These are phyloP conservation scores for Piscicola geometra DNA, from an alignment of 2,888 invertebrate species.

Conservation along the genomic window DNA sequence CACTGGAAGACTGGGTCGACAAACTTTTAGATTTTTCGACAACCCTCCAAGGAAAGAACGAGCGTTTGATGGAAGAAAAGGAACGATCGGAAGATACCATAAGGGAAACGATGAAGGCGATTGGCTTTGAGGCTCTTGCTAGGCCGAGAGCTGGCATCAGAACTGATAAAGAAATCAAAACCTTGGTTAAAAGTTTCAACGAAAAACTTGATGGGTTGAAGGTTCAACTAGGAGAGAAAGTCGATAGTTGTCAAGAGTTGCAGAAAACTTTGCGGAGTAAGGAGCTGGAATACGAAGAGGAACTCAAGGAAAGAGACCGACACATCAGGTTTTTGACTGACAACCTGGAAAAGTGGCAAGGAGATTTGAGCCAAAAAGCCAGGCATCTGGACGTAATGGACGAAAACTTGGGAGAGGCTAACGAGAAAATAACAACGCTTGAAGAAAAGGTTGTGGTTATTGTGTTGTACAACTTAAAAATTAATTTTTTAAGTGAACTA, in stretches of 20 bases:
- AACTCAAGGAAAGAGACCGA: slow-evolving; percentile 33
- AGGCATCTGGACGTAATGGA: slow-evolving; percentile 24
- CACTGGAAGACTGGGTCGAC: slow-evolving; percentile 16
- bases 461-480: no score
- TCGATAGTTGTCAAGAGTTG: background rate
- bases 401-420: slow-evolving; percentile 22
- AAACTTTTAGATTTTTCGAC: slow-evolving; percentile 14
- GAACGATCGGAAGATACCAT: background rate
- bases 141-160: background rate
- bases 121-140: background rate
- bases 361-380: slow-evolving; percentile 12
- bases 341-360: slow-evolving; percentile 34
- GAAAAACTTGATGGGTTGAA: background rate
- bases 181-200: background rate
- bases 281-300: slow-evolving; percentile 4
- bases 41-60: background rate
- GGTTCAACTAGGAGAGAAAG: background rate
- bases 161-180: background rate
- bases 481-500: no score
- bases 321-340: slow-evolving; percentile 32
- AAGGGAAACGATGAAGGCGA: background rate
- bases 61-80: slow-evolving; percentile 26
- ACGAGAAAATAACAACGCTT: slow-evolving; percentile 30
- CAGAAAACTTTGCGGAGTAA: background rate
- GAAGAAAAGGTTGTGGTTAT: slow-evolving; percentile 26